Percentiles rank a stretch among this genome's conserved stretches.
Evolutionary conservation across 1,140 invertebrate species (phyloP).

Genomic region (Neuroterus valhalla): DNA sequence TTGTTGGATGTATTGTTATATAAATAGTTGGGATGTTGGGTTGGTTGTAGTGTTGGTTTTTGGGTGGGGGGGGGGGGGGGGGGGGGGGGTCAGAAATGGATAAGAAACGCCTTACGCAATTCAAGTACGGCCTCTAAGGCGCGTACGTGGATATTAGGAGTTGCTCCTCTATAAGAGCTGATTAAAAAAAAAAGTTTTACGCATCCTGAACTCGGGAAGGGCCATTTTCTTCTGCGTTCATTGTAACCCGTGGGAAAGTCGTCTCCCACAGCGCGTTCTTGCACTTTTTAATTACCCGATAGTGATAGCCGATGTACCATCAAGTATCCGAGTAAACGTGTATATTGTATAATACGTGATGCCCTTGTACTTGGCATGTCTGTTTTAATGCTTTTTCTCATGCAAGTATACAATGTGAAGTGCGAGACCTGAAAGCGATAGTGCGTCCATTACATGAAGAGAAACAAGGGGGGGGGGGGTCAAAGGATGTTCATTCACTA

Average conservation of each 20-base stretch:
- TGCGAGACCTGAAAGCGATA: constrained; percentile 35
- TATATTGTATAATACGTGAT: constrained; percentile 1
- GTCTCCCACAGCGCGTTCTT: constrained; percentile 52
- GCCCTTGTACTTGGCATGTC: constrained; percentile 34
- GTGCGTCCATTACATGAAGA: constrained; percentile 31
- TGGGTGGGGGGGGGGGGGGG: too few species aligned
- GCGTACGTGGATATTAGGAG: background rate
- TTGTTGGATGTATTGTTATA: too few species aligned
- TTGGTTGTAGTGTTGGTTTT: too few species aligned
- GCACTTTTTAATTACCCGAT: constrained; percentile 57
- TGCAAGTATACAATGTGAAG: constrained; percentile 33
- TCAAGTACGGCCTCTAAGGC: too few species aligned
- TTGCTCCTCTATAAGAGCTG: background rate
- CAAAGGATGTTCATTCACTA: background rate
- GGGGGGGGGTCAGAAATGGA: too few species aligned
- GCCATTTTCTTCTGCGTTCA: constrained; percentile 48
- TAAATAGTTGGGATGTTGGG: too few species aligned
- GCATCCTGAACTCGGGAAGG: constrained; percentile 36
- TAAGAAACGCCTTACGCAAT: too few species aligned
- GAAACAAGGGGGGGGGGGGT: background rate
- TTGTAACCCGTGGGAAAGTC: constrained; percentile 52
- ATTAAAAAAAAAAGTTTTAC: constrained; percentile 42
- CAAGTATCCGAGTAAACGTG: constrained; percentile 36
- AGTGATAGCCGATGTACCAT: constrained; percentile 48
- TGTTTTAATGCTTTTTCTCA: constrained; percentile 38